phyloP scores from a whole-genome alignment of 2,113 vertebrate genomes.

The Indri indri region DNA sequence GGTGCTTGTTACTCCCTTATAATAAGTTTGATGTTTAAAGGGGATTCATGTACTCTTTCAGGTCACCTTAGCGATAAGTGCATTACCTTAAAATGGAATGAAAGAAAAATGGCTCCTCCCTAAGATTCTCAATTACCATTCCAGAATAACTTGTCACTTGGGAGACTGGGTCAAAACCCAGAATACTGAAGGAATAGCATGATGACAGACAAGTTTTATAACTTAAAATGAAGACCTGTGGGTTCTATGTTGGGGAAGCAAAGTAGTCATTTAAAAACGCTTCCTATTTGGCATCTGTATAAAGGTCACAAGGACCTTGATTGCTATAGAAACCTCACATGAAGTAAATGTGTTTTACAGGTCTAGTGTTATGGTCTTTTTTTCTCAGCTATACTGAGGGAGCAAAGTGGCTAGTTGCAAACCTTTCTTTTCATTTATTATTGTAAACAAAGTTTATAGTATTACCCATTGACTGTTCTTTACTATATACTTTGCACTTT shows the following conservation, averaged over 20 bases:
- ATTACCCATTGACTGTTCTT: neutral
- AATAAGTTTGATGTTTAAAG: neutral
- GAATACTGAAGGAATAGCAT: neutral
- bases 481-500: neutral
- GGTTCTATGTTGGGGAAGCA: neutral
- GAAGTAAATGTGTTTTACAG: neutral
- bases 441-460: neutral
- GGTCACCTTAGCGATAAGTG: slow-evolving; percentile 26
- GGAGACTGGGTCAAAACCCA: neutral
- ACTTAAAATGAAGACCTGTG: neutral
- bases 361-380: neutral
- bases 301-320: neutral
- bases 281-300: neutral
- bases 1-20: neutral
- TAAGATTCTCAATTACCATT: neutral
- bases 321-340: neutral
- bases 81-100: neutral
- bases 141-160: neutral
- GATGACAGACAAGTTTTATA: neutral
- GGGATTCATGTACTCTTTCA: neutral
- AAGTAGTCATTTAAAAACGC: neutral
- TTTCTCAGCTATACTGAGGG: neutral
- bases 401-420: neutral
- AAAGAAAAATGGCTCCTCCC: neutral
- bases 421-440: neutral